Conservation (phyloP, 1,140 invertebrate species). For the Pogonomyrmex barbatus region DNA sequence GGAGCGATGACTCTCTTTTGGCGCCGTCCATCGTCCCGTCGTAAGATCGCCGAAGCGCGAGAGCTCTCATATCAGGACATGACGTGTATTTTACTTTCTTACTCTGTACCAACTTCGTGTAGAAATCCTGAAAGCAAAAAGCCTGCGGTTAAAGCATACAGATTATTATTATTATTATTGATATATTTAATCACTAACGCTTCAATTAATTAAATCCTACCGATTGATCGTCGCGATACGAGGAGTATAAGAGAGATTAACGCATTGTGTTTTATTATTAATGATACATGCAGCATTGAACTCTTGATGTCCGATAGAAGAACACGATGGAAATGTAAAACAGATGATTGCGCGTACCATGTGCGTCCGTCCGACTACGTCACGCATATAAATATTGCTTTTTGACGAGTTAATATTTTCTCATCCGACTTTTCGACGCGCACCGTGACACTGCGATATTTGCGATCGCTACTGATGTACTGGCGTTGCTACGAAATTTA, state of each 20-base stretch:
- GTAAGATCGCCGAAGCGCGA: constrained; percentile 10
- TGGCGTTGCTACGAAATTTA: constrained; percentile 62
- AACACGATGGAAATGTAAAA: background rate
- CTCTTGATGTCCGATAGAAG: background rate
- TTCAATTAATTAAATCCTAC: background rate
- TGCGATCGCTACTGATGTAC: constrained; percentile 28
- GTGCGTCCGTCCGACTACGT: background rate
- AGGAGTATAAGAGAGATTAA: background rate
- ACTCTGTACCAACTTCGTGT: background rate
- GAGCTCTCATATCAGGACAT: background rate
- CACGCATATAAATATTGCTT: constrained; percentile 39
- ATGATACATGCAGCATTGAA: background rate
- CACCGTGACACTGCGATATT: constrained; percentile 44
- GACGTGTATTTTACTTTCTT: constrained; percentile 3
- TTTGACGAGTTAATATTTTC: constrained; percentile 31
- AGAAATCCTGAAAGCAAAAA: constrained; percentile 11
- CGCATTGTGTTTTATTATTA: background rate
- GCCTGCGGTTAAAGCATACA: background rate
- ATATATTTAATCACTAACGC: background rate
- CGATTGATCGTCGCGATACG: background rate
- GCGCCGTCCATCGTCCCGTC: background rate
- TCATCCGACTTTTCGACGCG: constrained; percentile 7
- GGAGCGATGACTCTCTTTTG: constrained; percentile 28
- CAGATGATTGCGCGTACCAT: background rate
- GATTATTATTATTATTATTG: background rate